Evolutionary conservation across 2,888 invertebrate genomes (phyloP), one percentile per base, ranked within the genome.

Genomic region (Bruchidius siliquastri): DNA sequence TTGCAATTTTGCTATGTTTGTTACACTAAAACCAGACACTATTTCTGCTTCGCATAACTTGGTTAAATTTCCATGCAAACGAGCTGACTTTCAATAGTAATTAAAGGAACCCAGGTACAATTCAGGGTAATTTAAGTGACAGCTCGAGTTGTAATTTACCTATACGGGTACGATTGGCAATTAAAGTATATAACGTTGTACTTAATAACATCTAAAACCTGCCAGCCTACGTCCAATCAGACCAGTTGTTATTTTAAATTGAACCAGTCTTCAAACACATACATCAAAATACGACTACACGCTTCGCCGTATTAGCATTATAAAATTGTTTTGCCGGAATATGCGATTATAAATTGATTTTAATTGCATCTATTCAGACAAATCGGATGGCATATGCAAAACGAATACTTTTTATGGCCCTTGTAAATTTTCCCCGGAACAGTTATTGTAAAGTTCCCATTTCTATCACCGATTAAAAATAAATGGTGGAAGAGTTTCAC

Each of bases 211-310:
- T 70, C 72, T 74, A 74, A 72, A 74, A 72, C 72, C 76, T 77
- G 49, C 73, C 74, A 74, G 74, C 74, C 74, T 77, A 77, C 76
- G 76, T 74, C 75, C 75, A 77, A 75, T 76, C 77, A 75, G 73
- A 74, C 74, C 22, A 74, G 72, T 74, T 72, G 74, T 74, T 76
- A 76, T 74, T 76, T 77, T 77, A 79, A 79, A 79, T 77, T 77
- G 77, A 79, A 76, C 76, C 76, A 76, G 75, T 77, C 77, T 74
- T 72, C 69, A 69, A 66, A 72, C 72, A 68, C 70, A 74, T 74
- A 74, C 69, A 74, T 74, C 72, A 74, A 72, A 74, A 22, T 68
- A 68, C 70, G 71, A 73, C 74, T 71, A 74, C 74, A 69, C 72
- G 70, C 26, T 30, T 13, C 0, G 30, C 72, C 49, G 49, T 72